Evolutionary conservation across 2,113 vertebrate genomes (phyloP).

Genomic region (Tympanuchus pallidicinctus): DNA sequence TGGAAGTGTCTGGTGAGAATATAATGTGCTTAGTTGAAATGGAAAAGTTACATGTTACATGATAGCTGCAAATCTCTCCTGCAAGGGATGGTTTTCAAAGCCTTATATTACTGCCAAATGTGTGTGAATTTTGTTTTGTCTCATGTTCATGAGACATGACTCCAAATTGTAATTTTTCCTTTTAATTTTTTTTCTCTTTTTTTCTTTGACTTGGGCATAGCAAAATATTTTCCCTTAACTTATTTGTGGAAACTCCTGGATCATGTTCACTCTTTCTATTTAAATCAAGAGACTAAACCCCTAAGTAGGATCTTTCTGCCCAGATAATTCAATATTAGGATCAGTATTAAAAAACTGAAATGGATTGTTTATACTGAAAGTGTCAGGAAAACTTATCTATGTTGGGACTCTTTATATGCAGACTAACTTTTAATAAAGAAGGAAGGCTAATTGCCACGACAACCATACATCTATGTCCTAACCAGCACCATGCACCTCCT

Average conservation of each 20-base stretch:
- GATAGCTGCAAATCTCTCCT: not conserved
- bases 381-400: not conserved
- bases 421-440: not conserved
- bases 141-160: too few species aligned
- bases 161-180: not conserved
- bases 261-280: not conserved
- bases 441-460: not conserved
- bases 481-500: not conserved
- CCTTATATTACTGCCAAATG: not conserved
- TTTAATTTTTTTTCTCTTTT: not conserved
- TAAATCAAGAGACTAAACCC: not conserved
- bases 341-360: not conserved
- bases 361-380: not conserved
- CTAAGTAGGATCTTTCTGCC: not conserved
- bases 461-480: not conserved
- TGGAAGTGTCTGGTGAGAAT: not conserved
- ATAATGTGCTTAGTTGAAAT: not conserved
- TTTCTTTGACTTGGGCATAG: not conserved
- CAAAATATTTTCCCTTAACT: not conserved
- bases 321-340: not conserved
- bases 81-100: not conserved
- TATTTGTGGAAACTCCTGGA: constrained; percentile 18
- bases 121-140: not conserved
- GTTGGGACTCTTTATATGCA: not conserved
- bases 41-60: not conserved